Percentiles rank a stretch among this genome's conserved stretches.
These are phyloP conservation scores for Epicauta chinensis DNA, from an alignment of 1,140 invertebrate species.

Conservation along the genomic window DNA sequence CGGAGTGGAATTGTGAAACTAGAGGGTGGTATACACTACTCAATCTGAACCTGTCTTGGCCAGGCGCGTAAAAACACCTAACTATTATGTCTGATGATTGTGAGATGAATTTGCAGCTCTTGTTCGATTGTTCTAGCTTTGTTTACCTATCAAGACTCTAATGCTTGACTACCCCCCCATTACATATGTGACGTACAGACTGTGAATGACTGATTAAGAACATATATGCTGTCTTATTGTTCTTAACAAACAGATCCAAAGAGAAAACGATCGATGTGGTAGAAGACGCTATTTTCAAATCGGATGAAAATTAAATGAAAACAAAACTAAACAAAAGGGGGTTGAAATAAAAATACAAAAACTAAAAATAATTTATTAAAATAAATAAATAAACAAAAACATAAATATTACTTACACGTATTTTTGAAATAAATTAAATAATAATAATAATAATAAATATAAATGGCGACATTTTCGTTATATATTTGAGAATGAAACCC, in stretches of 20 bases:
- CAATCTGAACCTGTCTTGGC: slow-evolving; percentile 27
- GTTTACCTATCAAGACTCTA: slow-evolving; percentile 27
- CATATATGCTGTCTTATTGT: slow-evolving; percentile 8
- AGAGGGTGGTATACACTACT: slow-evolving; percentile 8
- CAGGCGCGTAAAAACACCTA: slow-evolving; percentile 30
- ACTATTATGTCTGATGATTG: slow-evolving; percentile 27
- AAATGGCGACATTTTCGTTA: too few species aligned
- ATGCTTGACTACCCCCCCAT: slow-evolving; percentile 9
- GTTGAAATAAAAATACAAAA: background rate
- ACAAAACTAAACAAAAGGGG: background rate
- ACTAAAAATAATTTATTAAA: slow-evolving; percentile 3
- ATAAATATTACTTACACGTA: too few species aligned
- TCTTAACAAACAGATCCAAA: background rate
- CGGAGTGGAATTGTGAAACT: too few species aligned
- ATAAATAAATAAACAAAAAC: background rate
- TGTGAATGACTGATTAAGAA: slow-evolving; percentile 16
- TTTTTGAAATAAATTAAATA: too few species aligned
- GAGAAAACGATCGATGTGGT: too few species aligned
- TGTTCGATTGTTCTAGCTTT: slow-evolving; percentile 28
- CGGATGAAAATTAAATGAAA: too few species aligned
- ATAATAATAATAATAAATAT: too few species aligned
- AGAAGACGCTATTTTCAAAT: too few species aligned
- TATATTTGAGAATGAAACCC: slow-evolving; percentile 4
- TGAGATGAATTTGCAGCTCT: slow-evolving; percentile 20
- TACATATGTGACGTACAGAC: background rate